Percentiles rank a stretch among this genome's conserved stretches.
Conservation (phyloP, 2,797 vertebrate species). For the Kryptopterus vitreolus region DNA sequence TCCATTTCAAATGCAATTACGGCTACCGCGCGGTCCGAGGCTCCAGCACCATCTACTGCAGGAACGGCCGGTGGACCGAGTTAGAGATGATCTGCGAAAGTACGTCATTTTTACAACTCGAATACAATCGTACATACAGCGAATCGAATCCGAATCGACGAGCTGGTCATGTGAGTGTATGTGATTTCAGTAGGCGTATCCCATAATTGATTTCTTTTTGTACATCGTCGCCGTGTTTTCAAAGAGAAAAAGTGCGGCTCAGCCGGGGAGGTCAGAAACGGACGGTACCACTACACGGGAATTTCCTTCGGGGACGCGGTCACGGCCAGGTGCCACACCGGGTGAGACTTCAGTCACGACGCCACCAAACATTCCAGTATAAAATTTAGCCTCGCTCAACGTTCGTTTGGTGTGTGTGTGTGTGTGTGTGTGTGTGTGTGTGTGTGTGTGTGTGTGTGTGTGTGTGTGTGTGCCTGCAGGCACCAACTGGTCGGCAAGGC, state of each 20-base stretch:
- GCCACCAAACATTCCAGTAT: not conserved
- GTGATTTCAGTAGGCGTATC: not conserved
- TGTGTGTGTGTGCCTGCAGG: slow-evolving; percentile 53
- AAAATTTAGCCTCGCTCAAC: too few relatives aligned
- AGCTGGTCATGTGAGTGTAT: not conserved
- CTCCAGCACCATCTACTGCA: slow-evolving; percentile 54
- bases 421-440: too few relatives aligned
- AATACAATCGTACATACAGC: too few relatives aligned
- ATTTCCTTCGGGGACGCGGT: slow-evolving; percentile 66
- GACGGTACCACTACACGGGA: slow-evolving; percentile 65
- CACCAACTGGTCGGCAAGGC: slow-evolving; percentile 58
- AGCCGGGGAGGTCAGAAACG: slow-evolving; percentile 65
- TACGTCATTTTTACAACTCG: slow-evolving; percentile 47
- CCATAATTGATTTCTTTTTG: too few relatives aligned
- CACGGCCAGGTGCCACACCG: slow-evolving; percentile 61
- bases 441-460: not conserved
- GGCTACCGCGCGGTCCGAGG: slow-evolving; percentile 57
- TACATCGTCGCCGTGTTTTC: not conserved
- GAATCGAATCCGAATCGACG: too few relatives aligned
- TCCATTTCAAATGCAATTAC: slow-evolving; percentile 59
- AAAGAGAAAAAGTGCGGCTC: slow-evolving; percentile 68
- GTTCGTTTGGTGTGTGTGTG: not conserved
- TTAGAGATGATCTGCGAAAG: slow-evolving; percentile 62
- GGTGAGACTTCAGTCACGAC: slow-evolving; percentile 41
- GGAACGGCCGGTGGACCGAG: slow-evolving; percentile 58